Base-by-base conservation (phyloP, 2,888 invertebrate species). In the Callimorpha dominula region DNA sequence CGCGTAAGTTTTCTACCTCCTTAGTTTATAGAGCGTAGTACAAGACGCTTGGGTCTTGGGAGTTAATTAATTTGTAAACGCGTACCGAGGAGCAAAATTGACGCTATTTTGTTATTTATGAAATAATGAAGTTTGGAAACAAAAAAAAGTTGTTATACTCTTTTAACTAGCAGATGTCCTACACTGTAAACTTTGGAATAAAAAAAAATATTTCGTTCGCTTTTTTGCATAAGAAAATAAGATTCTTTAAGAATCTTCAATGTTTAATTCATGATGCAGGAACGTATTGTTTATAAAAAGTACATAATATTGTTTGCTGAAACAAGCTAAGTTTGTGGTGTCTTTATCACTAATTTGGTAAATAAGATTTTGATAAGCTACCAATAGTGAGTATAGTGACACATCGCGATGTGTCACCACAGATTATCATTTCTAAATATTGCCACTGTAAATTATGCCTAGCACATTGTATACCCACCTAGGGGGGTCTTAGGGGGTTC, bases 11-110 rank as follows among this genome's bases (percentile, higher is more conserved):
- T 85, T 87, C 84, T 86, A 81, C 74, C 82, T 80, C 79, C 78
- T 81, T 80, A 82, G 80, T 87, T 85, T 88, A 84, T 86, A 75
- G 74, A 72, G 71, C 71, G 72, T 85, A 87, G 85, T 85, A 82
- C 76, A 83, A 80, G 79, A 78, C 77, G 75, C 66, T 75, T 68
- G 2, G 71, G 57, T 75, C 69, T 76, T 68, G 70, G 62, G 72
- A 75, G 77, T 80, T 80, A 81, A 80, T 83, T 82, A 81, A 84
- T 78, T 80, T 71, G 78, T 76, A 78, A 72, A 81, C 60, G 57
- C 72, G 73, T 72, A 31, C 64, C 67, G 68, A 54, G 63, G 66
- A 68, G 60, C 43, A 64, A 68, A 74, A 66, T 73, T 68, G 65
- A 67, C 57, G 54, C 65, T 75, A 60, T 68, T 74, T 52, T 72